Base-by-base conservation (phyloP, 2,888 invertebrate species). In the Timema podura region DNA sequence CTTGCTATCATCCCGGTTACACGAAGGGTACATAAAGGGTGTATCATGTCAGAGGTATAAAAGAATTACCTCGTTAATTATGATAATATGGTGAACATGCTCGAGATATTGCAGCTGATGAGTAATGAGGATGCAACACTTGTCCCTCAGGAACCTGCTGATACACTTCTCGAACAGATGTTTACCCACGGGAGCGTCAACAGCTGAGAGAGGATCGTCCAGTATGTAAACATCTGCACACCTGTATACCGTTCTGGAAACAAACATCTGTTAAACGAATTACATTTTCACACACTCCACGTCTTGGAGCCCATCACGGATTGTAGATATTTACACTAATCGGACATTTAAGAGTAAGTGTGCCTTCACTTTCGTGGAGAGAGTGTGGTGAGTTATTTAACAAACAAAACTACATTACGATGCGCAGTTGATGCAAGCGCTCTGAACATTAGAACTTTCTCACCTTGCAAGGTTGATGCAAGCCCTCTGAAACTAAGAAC, bases 381-480 rank as follows among this genome's bases (percentile, higher is more conserved):
- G 30, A 3, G 3, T 30, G 3, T 30, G 30, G 30, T 3, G 3
- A 30, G 3, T 30, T 2, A 30, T 30, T 30, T 30, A 30, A 30
- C 2, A 30, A 30, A 1, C 30, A 30, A 30, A 30, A 30, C 30
- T 30, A 3, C 30, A 44, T 80, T 79, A 84, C 79, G 85, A 83
- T 0, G 90, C 91, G 64, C 93, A 83, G 75, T 90, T 91, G 69
- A 94, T 87, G 71, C 93, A 84, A 0, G 93, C 92, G 72, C 89
- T 87, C 82, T 93, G 93, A 30, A 30, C 2, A 3, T 30, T 30
- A 30, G 30, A 30, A 30, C 30, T 30, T 30, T 30, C 46, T 80
- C 79, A 84, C 79, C 86, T 83, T 0, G 90, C 91, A 64, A 93
- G 83, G 75, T 90, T 91, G 69, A 94, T 87, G 71, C 93, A 84